Evolutionary conservation across 2,888 invertebrate genomes (phyloP).

Genomic region (Orchesella flavescens): DNA sequence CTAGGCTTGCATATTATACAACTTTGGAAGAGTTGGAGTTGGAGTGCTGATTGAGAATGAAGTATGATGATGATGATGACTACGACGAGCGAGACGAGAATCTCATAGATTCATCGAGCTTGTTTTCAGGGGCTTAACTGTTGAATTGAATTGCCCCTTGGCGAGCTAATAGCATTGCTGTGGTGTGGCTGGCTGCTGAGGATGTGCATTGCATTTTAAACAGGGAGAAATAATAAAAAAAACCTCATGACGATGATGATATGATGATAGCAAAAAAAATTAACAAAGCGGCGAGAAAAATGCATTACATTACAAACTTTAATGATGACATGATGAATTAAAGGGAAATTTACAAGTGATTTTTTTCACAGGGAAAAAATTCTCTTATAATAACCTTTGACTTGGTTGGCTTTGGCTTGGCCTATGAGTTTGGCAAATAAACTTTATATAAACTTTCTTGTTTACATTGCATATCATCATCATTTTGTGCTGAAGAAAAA

Average conservation of each 20-base stretch:
- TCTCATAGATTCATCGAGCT: neutral
- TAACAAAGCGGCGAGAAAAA: constrained; percentile 25
- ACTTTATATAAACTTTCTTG: neutral
- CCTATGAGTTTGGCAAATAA: no score
- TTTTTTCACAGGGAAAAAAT: neutral
- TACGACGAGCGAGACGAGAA: neutral
- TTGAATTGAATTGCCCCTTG: constrained; percentile 62
- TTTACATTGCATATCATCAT: neutral
- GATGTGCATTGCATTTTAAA: constrained; percentile 52
- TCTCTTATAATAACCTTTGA: neutral
- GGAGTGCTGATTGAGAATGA: neutral
- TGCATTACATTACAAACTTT: constrained; percentile 22
- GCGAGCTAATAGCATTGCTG: constrained; percentile 28
- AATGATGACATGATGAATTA: constrained; percentile 60
- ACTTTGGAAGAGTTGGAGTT: no score
- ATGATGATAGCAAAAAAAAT: constrained; percentile 22
- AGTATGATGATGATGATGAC: neutral
- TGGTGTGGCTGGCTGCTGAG: constrained; percentile 9
- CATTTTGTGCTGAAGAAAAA: neutral
- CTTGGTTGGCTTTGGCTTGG: no score
- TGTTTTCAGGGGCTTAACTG: constrained; percentile 28
- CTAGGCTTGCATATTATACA: no score
- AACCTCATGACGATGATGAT: neutral
- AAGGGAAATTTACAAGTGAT: constrained; percentile 9
- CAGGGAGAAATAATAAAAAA: constrained; percentile 35